These are phyloP conservation scores for Micromussa lordhowensis DNA, from an alignment of 92 coral and sea anemone genomes.

Conservation along the genomic window DNA sequence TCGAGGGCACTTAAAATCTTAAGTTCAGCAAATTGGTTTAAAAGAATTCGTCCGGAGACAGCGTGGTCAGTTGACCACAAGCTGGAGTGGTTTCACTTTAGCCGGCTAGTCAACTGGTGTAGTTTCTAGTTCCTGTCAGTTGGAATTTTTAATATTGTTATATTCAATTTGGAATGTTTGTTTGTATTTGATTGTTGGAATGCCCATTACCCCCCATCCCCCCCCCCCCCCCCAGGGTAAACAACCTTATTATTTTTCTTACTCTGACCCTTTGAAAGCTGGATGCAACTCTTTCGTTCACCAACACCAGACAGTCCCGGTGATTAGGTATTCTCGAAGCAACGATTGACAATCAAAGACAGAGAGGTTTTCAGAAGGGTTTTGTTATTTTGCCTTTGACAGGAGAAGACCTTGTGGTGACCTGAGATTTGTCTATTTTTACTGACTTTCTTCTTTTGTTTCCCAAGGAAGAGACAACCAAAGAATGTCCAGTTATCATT, in stretches of 20 bases:
- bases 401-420: neutral
- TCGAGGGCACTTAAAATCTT: neutral
- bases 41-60: neutral
- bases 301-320: neutral
- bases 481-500: constrained; percentile 76
- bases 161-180: too few species aligned
- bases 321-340: neutral
- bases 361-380: neutral
- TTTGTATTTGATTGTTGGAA: too few species aligned
- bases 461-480: constrained; percentile 75
- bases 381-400: neutral
- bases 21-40: neutral
- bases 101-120: neutral
- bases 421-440: neutral
- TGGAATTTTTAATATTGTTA: too few species aligned
- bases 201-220: too few species aligned
- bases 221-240: neutral
- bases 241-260: neutral
- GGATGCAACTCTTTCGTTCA: too few species aligned
- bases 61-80: neutral
- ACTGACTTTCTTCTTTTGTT: neutral
- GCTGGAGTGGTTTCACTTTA: neutral
- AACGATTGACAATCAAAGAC: neutral
- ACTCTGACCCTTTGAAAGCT: too few species aligned
- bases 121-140: neutral